Evolutionary conservation across 1,140 invertebrate genomes (phyloP).

Genomic region (Panulirus ornatus): DNA sequence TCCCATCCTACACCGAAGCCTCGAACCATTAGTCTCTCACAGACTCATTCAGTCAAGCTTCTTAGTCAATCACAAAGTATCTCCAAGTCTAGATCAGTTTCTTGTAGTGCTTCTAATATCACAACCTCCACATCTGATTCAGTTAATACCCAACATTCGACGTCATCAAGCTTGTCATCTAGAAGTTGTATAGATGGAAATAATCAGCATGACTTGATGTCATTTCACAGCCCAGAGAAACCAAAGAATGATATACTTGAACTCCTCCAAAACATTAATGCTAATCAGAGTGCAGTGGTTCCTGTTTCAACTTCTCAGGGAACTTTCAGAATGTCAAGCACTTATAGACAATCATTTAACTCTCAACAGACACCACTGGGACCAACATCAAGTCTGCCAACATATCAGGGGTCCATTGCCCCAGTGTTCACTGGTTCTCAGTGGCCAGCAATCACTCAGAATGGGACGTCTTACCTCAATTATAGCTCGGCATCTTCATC

Average conservation of each 20-base stretch:
- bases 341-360: constrained; percentile 50
- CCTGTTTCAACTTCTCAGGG: constrained; percentile 61
- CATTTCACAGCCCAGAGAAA: constrained; percentile 75
- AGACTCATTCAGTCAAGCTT: neutral
- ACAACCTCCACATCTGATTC: constrained; percentile 7
- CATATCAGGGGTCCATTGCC: constrained; percentile 43
- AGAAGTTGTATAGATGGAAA: neutral
- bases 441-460: constrained; percentile 41
- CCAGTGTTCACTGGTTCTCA: constrained; percentile 12
- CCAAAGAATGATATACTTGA: constrained; percentile 72
- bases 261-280: constrained; percentile 68
- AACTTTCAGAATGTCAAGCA: constrained; percentile 38
- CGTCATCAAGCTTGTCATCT: neutral
- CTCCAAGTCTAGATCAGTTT: constrained; percentile 29
- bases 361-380: constrained; percentile 49
- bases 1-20: constrained; percentile 57
- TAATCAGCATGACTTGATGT: constrained; percentile 70
- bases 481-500: constrained; percentile 8
- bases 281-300: constrained; percentile 63
- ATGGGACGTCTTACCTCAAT: constrained; percentile 43
- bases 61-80: constrained; percentile 21
- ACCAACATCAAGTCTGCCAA: constrained; percentile 61
- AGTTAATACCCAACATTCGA: neutral
- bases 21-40: constrained; percentile 51
- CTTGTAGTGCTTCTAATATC: neutral